Evolutionary conservation across 2,888 invertebrate genomes (phyloP).

Genomic region (Spodoptera picta): DNA sequence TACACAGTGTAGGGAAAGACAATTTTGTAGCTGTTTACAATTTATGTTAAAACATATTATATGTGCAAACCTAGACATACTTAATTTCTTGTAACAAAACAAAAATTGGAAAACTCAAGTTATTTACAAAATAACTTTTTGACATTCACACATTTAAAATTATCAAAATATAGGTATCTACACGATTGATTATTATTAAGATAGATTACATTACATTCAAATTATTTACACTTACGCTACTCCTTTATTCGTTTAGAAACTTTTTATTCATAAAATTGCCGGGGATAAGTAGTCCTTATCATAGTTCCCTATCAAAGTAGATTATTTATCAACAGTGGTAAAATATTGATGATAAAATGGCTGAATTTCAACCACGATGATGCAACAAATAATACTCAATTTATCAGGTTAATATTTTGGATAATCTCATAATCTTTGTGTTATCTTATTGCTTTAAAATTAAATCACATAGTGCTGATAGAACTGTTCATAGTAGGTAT

Average conservation of each 20-base stretch:
- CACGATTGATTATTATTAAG: slow-evolving; percentile 19
- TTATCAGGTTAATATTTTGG: neutral
- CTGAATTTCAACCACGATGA: slow-evolving; percentile 2
- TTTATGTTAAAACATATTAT: no score
- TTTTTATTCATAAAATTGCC: slow-evolving; percentile 39
- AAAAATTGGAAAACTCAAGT: slow-evolving; percentile 25
- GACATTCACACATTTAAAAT: slow-evolving; percentile 40
- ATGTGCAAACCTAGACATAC: no score
- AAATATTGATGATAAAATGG: slow-evolving; percentile 32
- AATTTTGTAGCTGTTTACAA: no score
- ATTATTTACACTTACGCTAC: slow-evolving; percentile 54
- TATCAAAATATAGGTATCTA: slow-evolving; percentile 51
- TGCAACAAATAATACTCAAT: slow-evolving; percentile 1
- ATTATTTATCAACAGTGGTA: slow-evolving; percentile 35
- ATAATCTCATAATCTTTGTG: slow-evolving; percentile 2
- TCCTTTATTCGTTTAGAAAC: slow-evolving; percentile 30
- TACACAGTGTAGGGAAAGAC: slow-evolving; percentile 11
- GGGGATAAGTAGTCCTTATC: slow-evolving; percentile 9
- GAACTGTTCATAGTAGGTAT: slow-evolving; percentile 24
- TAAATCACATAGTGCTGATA: slow-evolving; percentile 22
- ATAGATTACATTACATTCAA: slow-evolving; percentile 44
- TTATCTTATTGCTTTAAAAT: slow-evolving; percentile 29
- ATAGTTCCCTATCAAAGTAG: slow-evolving; percentile 14
- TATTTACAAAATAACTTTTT: slow-evolving; percentile 55
- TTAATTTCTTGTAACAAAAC: slow-evolving; percentile 5